Base-by-base conservation (phyloP, 2,797 vertebrate species). In the Tiaroga cobitis region DNA sequence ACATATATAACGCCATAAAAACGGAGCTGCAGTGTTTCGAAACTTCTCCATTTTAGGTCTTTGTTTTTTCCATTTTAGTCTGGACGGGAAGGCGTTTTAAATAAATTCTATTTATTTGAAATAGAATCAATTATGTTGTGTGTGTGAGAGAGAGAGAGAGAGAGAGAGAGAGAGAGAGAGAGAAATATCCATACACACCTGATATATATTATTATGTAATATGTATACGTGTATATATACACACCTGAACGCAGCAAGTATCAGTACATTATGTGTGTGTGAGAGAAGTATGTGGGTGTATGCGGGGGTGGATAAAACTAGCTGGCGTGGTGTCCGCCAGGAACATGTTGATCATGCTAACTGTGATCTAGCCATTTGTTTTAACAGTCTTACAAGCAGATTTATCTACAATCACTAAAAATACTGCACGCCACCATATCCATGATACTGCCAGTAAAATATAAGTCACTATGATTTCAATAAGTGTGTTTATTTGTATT, bases 281-380 rank as follows among this genome's bases (percentile, higher is more conserved):
- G 24, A 51, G 49, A 73, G 67, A 70, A 29, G 26, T 65, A 59
- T 10, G 81, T 59, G 56, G 65, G 79, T 79, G 54, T 56, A 46
- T 84, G 85, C 78, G 85, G 8, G 81, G 78, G 85, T 68, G 82
- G 80, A 54, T 18, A 41, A 75, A 85, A 80, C 79, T 63, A 72
- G 73, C 67, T 61, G 6, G 67, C n/a, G 26, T 65, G 41, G 16
- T 39, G 32, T 39, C 77, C 81, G 61, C 56, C 76, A 63, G 26
- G 39, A 74, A 67, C 76, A 43, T 61, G 78, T 29, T 34, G 37
- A 84, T 49, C 46, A 49, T 49, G 63, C 49, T 78, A 79, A 70
- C 26, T 76, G 49, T 37, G 69, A 61, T 51, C 5, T 61, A 19
- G 8, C 63, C 21, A 56, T 83, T 83, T 67, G 32, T 51, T 78